Conservation (phyloP, 1,140 invertebrate genomes). For the Micrasema longulum region DNA sequence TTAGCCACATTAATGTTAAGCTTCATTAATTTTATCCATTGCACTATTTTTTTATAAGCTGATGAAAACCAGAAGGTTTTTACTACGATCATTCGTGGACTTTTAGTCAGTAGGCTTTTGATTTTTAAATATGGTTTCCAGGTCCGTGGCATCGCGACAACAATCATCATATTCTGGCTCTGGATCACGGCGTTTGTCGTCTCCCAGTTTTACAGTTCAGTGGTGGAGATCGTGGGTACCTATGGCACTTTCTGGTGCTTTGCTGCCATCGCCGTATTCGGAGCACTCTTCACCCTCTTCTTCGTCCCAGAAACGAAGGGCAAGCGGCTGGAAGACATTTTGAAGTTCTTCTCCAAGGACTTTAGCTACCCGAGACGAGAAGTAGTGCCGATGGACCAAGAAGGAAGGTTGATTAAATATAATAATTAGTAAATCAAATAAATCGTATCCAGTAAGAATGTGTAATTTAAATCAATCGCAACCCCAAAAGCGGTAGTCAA, state of each 20-base stretch:
- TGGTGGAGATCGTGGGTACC: not conserved
- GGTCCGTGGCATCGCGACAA: slow-evolving; percentile 40
- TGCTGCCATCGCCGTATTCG: slow-evolving; percentile 4
- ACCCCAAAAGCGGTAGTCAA: no score
- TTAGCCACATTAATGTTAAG: no score
- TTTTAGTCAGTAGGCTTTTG: no score
- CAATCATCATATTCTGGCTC: slow-evolving; percentile 37
- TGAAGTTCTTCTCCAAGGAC: slow-evolving; percentile 17
- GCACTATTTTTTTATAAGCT: no score
- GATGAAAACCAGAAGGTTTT: no score
- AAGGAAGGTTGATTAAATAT: not conserved
- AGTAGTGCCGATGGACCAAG: not conserved
- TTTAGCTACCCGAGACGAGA: not conserved
- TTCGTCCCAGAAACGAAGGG: slow-evolving; percentile 49
- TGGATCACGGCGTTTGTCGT: slow-evolving; percentile 46
- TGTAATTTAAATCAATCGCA: no score
- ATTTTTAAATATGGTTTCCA: no score
- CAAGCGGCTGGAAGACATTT: slow-evolving; percentile 40
- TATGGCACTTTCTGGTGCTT: slow-evolving; percentile 43
- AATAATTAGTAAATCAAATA: not conserved
- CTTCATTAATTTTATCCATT: no score
- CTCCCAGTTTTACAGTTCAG: slow-evolving; percentile 34
- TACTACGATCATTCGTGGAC: no score
- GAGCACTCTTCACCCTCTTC: slow-evolving; percentile 36
- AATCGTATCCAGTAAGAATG: no score